phyloP scores from a whole-genome alignment of 2,113 vertebrate genomes.

The Mustela nigripes region DNA sequence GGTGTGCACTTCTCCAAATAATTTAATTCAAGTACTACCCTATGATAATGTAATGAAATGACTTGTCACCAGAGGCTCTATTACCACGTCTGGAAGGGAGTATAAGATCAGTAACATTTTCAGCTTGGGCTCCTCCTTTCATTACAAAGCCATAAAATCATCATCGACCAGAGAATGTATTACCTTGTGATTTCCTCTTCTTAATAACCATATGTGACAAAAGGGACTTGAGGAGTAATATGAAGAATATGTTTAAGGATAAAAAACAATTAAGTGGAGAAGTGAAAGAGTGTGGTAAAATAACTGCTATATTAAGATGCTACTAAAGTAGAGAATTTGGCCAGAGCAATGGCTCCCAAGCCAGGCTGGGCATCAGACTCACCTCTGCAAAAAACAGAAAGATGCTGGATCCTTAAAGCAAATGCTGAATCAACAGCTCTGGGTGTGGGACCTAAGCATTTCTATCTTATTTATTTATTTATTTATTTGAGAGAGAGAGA shows the following conservation, averaged over 20 bases:
- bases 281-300: conserved; percentile 1
- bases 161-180: background rate
- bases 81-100: background rate
- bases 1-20: background rate
- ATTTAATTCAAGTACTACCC: background rate
- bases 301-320: background rate
- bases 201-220: background rate
- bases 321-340: conserved; percentile 20
- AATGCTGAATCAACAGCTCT: background rate
- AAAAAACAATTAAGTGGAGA: background rate
- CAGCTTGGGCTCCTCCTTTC: background rate
- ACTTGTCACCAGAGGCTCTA: background rate
- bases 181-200: background rate
- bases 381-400: background rate
- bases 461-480: too few species aligned
- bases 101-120: conserved; percentile 34
- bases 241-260: background rate
- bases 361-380: background rate
- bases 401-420: background rate
- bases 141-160: conserved; percentile 28
- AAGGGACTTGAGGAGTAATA: conserved; percentile 9
- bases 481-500: too few species aligned
- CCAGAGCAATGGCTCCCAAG: background rate
- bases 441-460: background rate
- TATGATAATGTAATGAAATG: background rate